Base-by-base conservation (phyloP, 2,888 invertebrate genomes). In the Drosophila paramelanica region DNA sequence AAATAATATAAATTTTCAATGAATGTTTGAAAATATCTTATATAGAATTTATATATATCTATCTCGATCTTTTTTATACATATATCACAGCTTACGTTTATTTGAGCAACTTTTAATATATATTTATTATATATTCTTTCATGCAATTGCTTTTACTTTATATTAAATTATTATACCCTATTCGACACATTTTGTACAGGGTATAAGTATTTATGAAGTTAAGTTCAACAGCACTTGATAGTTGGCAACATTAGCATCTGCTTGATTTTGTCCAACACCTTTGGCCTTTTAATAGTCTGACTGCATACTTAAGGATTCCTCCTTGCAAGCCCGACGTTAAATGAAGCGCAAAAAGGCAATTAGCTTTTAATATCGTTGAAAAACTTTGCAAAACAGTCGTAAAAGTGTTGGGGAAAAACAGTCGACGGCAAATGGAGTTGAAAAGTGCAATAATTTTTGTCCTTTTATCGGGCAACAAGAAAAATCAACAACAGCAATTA, bases 401-500 rank as follows among this genome's bases (percentile, higher is more conserved):
- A 64, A 74, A 64, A 60, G 17, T 49, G 25, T 42, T 43, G 33
- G 6, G 8, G 46, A 39, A 10, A 45, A 58, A 58, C 25, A 64
- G 51, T 42, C 46, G 17, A 27, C 20, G 45, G 56, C 55, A 73
- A 85, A 65, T 77, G 56, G 38, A 64, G 64, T 58, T 58, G 58
- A 67, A 67, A 86, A 80, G 39, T 69, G 62, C 61, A 77, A 79
- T 79, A 72, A 79, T 75, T 72, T 72, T 55, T 14, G 51, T 42
- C 50, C 47, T 51, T 82, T 79, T 85, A 72, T 80, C 68, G 52
- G 53, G 31, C 62, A 41, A 25, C 39, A 62, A 20, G 52, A 31
- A 46, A 51, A 52, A 53, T 36, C 45, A 69, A 45, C 17, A 50
- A 59, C 67, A 53, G 49, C 51, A 71, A 66, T 67, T 71, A 70